A percentile compares a stretch with the other conserved stretches of the same genome.
Conservation (phyloP, 2,888 invertebrate species). For the Nemapogon koenigi region DNA sequence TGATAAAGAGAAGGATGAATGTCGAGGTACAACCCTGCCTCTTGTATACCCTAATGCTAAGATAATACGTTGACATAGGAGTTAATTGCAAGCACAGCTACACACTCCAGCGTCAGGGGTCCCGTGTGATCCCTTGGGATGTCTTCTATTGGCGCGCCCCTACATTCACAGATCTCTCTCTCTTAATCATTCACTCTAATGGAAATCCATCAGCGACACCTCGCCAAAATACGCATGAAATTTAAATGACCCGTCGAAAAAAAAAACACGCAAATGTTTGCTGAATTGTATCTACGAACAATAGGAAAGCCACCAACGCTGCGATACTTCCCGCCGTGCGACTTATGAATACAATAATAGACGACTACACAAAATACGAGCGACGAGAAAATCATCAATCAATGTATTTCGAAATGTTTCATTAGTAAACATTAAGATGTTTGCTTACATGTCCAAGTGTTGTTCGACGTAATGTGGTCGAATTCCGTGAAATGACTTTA, state of each 20-base stretch:
- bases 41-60: conserved; percentile 34
- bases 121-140: conserved; percentile 31
- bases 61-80: conserved; percentile 51
- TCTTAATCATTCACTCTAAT: conserved; percentile 60
- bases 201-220: conserved; percentile 41
- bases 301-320: conserved; percentile 57
- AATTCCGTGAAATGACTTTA: conserved; percentile 50
- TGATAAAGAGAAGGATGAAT: too few species aligned
- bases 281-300: conserved; percentile 45
- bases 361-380: conserved; percentile 50
- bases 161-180: conserved; percentile 23
- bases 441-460: conserved; percentile 60
- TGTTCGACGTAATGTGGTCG: conserved; percentile 41
- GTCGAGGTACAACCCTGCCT: too few species aligned
- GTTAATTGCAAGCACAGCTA: conserved; percentile 58
- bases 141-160: conserved; percentile 15
- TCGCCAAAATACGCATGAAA: conserved; percentile 53
- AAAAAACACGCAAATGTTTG: conserved; percentile 43
- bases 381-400: conserved; percentile 51
- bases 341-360: conserved; percentile 56
- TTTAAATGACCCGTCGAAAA: conserved; percentile 48
- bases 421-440: conserved; percentile 66
- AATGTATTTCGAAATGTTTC: conserved; percentile 60
- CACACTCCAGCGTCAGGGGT: conserved; percentile 38
- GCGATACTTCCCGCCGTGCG: conserved; percentile 47